Evolutionary conservation across 1,140 invertebrate genomes (phyloP).

Genomic region (Hyles euphorbiae): DNA sequence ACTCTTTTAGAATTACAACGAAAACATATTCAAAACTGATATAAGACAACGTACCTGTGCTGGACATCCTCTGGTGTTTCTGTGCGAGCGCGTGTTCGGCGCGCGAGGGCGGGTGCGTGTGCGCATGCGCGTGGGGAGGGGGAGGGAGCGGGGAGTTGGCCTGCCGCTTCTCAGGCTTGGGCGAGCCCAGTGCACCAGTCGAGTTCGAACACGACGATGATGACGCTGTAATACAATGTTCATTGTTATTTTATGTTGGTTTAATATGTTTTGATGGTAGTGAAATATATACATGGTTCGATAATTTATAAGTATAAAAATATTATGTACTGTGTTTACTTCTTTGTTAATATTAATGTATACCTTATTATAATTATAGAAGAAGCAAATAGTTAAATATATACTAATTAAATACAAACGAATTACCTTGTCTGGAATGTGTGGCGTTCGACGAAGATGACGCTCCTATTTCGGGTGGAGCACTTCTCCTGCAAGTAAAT

Average conservation of each 20-base stretch:
- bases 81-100: conserved; percentile 23
- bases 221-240: conserved; percentile 74
- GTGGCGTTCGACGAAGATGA: conserved; percentile 62
- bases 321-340: no score
- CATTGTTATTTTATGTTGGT: not conserved
- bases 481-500: conserved; percentile 48
- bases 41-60: conserved; percentile 40
- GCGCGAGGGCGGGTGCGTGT: conserved; percentile 23
- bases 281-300: no score
- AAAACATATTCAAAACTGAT: no score
- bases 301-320: no score
- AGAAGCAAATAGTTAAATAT: no score
- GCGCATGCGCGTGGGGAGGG: conserved; percentile 73
- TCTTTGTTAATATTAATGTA: no score
- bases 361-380: no score
- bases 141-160: conserved; percentile 89
- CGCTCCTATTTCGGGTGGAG: conserved; percentile 55
- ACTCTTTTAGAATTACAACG: no score
- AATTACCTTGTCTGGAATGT: conserved; percentile 83
- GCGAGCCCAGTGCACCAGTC: conserved; percentile 84
- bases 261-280: no score
- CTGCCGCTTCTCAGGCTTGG: conserved; percentile 90
- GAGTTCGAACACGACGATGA: conserved; percentile 86
- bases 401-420: not conserved
- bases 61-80: conserved; percentile 63